Base-by-base conservation (phyloP, 2,797 vertebrate genomes). In the Pangasius krempfi region DNA sequence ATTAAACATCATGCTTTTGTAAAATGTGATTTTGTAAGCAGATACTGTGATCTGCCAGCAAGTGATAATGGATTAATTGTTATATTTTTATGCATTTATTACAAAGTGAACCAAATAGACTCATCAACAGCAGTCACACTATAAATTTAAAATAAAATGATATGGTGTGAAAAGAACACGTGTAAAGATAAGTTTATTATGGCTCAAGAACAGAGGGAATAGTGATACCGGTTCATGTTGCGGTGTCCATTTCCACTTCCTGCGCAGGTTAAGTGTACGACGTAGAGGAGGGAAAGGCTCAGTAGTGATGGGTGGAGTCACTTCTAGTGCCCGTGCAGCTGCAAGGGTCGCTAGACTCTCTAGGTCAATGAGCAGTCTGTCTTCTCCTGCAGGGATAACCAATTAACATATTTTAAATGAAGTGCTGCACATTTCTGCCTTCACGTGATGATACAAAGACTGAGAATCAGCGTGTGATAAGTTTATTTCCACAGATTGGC, bases 241-340 rank as follows among this genome's bases (percentile, higher is more conserved):
- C 84, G 98, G 98, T 1, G 95, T 97, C 98, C 98, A 98, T 93
- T 96, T 97, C 95, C 97, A 98, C 93, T 98, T 99, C 95, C 97
- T 97, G 54, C 96, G 97, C 73, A 98, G 95, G 90, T 97, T 96
- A 54, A 97, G 95, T 89, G 96, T 93, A 0, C 97, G 96, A 75
- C 97, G 97, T 0, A 96, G 96, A 85, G 88, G 90, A 7, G 85
- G 90, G 73, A 70, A 87, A 8, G 89, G 85, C 10, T 93, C 92
- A 83, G 87, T 84, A 16, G 93, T 94, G 81, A 92, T 94, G 87
- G 93, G 83, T 0, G 94, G 96, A 0, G 95, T 96, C 89, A 97
- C 96, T 89, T 97, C 97, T 93, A 99, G 95, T 3, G 98, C 97
- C 90, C 98, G 97, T 90, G 98, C 98, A 0, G 98, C 96, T 1